Percentiles rank a stretch among this genome's conserved stretches.
Evolutionary conservation across 64 coral and sea anemone genomes (phyloP).

Genomic region (Porites australiensis): DNA sequence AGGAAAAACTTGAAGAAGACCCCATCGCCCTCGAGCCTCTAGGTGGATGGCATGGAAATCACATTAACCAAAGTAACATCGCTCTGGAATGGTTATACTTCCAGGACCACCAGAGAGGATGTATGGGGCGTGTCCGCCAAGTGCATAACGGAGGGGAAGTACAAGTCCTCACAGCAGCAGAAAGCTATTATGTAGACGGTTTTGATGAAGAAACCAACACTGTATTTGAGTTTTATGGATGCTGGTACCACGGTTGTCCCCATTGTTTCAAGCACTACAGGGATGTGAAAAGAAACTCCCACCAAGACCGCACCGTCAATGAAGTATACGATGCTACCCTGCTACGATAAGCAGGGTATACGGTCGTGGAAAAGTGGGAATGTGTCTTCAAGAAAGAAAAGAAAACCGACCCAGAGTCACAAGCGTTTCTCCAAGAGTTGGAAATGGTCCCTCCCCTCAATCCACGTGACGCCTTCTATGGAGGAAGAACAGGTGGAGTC

Average conservation of each 20-base stretch:
- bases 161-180: neutral
- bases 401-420: too few relatives aligned
- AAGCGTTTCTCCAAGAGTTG: too few relatives aligned
- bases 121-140: neutral
- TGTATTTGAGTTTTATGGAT: slow-evolving; percentile 33
- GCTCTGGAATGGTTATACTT: slow-evolving; percentile 18
- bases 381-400: too few relatives aligned
- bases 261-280: too few relatives aligned
- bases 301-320: neutral
- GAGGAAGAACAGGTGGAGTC: too few relatives aligned
- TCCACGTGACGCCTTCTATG: too few relatives aligned
- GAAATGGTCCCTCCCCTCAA: too few relatives aligned
- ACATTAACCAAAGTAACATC: neutral
- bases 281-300: neutral
- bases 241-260: slow-evolving; percentile 19
- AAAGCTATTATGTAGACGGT: slow-evolving; percentile 4
- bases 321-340: too few relatives aligned
- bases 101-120: neutral
- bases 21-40: slow-evolving; percentile 7
- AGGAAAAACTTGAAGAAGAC: neutral
- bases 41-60: neutral
- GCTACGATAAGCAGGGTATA: too few relatives aligned
- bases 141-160: neutral
- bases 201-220: neutral
- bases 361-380: too few relatives aligned